Conservation (phyloP, 2,888 invertebrate genomes). For the Ceriagrion tenellum region DNA sequence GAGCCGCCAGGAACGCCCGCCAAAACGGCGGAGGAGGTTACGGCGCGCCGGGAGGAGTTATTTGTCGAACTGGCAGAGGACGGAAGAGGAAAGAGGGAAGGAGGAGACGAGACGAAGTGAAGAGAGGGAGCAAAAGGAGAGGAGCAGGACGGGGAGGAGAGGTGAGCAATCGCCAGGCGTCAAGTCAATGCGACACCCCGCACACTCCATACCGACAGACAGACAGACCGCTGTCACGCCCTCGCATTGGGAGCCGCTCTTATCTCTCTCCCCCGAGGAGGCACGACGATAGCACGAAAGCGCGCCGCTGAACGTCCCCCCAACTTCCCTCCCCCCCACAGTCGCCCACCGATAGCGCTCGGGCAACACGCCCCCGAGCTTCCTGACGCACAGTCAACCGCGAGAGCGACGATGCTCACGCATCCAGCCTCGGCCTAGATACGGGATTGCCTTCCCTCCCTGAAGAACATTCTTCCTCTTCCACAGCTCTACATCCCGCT, state of each 20-base stretch:
- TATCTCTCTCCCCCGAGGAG: background rate
- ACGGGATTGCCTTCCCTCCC: too few relatives aligned
- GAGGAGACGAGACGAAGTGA: background rate
- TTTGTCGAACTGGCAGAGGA: background rate
- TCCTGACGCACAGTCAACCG: background rate
- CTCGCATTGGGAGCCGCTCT: background rate
- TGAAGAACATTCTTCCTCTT: too few relatives aligned
- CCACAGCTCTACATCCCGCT: too few relatives aligned
- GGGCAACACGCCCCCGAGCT: background rate
- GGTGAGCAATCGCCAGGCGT: background rate
- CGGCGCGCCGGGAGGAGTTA: background rate
- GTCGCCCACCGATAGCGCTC: background rate
- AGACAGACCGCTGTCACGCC: background rate
- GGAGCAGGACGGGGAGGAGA: background rate
- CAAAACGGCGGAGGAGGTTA: background rate
- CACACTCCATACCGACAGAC: background rate
- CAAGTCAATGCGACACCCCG: background rate
- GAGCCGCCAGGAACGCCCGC: background rate
- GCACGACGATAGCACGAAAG: background rate
- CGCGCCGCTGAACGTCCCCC: background rate
- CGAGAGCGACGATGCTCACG: background rate
- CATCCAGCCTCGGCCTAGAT: background rate
- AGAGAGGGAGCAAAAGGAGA: background rate
- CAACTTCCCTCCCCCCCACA: background rate
- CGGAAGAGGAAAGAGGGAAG: background rate